Percentiles rank a stretch among this genome's conserved stretches.
These are phyloP conservation scores for Pseudopleuronectes americanus DNA, from an alignment of 2,797 vertebrate genomes.

Conservation along the genomic window DNA sequence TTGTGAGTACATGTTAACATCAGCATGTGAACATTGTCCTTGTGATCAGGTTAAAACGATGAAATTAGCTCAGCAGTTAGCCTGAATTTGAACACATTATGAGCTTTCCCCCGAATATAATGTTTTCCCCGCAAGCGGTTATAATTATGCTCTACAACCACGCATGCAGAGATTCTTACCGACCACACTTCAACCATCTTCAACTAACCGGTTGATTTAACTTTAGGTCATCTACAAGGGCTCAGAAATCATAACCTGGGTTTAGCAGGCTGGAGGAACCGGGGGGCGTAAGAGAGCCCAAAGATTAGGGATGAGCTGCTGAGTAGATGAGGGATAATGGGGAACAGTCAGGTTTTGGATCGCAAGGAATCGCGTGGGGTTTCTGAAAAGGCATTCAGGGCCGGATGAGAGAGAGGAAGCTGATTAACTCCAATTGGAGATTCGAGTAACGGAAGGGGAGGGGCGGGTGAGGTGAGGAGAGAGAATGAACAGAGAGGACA, in stretches of 20 bases:
- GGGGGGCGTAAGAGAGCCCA: slow-evolving; percentile 42
- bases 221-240: neutral
- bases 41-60: too few relatives aligned
- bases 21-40: too few relatives aligned
- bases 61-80: too few relatives aligned
- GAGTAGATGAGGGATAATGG: slow-evolving; percentile 74
- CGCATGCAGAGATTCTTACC: too few relatives aligned
- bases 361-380: slow-evolving; percentile 58
- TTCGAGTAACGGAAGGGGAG: slow-evolving; percentile 28
- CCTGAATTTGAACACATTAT: too few relatives aligned
- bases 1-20: too few relatives aligned
- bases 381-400: slow-evolving; percentile 63
- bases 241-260: neutral
- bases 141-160: too few relatives aligned
- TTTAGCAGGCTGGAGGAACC: slow-evolving; percentile 7
- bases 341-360: slow-evolving; percentile 59
- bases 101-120: too few relatives aligned
- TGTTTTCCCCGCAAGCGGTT: too few relatives aligned
- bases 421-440: slow-evolving; percentile 67
- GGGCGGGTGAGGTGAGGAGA: slow-evolving; percentile 39
- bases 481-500: slow-evolving; percentile 15
- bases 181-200: too few relatives aligned
- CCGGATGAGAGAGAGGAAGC: slow-evolving; percentile 71
- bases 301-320: slow-evolving; percentile 68
- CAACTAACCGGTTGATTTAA: neutral